phyloP scores from a whole-genome alignment of 2,888 invertebrate genomes.

The Lasioglossum leucozonium region DNA sequence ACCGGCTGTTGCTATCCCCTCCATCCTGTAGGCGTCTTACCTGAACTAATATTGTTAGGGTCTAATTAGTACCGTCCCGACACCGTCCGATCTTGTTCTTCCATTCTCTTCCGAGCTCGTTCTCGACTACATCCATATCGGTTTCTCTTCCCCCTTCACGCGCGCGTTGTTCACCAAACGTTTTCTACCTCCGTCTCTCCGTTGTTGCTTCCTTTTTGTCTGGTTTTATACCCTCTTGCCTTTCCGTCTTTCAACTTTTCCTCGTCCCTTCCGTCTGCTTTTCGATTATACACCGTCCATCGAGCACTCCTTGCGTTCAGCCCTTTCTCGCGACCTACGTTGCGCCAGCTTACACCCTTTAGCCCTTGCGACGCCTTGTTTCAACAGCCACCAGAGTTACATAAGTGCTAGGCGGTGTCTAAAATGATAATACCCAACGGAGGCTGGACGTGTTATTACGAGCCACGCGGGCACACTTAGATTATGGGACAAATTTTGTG shows the following conservation, averaged over 20 bases:
- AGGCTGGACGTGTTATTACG: conserved; percentile 18
- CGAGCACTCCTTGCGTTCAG: conserved; percentile 17
- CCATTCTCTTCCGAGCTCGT: neutral
- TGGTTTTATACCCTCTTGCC: neutral
- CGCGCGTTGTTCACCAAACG: neutral
- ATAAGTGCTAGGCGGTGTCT: conserved; percentile 36
- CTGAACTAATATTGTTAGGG: conserved; percentile 79
- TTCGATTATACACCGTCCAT: conserved; percentile 20
- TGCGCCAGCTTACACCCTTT: conserved; percentile 41
- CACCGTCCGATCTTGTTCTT: conserved; percentile 44
- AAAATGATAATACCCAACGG: conserved; percentile 22
- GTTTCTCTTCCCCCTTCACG: neutral
- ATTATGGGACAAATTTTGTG: conserved; percentile 33
- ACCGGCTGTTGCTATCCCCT: conserved; percentile 52
- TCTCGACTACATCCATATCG: neutral
- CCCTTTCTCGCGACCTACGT: conserved; percentile 38
- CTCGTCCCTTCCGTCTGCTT: neutral
- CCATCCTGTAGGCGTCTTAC: conserved; percentile 70
- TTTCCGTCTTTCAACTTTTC: neutral
- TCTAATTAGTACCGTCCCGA: conserved; percentile 77
- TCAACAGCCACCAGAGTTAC: conserved; percentile 38
- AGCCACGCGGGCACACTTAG: conserved; percentile 10
- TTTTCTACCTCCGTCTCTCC: conserved; percentile 11
- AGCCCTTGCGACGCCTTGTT: conserved; percentile 51
- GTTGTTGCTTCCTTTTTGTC: neutral